phyloP scores from a whole-genome alignment of 2,797 vertebrate species.

The Ciconia nigra region DNA sequence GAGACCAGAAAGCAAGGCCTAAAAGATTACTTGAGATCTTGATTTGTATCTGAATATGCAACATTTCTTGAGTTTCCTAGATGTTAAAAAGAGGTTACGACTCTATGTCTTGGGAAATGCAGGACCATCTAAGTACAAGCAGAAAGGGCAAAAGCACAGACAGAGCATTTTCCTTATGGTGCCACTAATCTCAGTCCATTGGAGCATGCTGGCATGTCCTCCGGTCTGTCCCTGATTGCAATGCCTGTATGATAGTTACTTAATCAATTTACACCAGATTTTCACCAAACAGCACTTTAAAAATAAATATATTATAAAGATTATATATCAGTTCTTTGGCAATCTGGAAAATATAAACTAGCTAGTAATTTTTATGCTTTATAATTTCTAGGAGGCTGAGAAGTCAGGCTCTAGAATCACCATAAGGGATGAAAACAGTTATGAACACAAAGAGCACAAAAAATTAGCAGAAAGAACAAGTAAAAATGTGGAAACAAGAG shows the following conservation, averaged over 20 bases:
- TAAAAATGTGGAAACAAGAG: neutral
- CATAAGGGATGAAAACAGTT: neutral
- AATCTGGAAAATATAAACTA: neutral
- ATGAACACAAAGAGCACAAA: neutral
- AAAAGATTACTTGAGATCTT: neutral
- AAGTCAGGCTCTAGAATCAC: neutral
- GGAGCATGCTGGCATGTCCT: neutral
- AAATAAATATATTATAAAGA: neutral
- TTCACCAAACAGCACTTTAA: neutral
- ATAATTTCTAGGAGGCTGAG: neutral
- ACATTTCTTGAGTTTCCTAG: neutral
- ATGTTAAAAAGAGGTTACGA: neutral
- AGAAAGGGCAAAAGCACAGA: neutral
- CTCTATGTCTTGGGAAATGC: neutral
- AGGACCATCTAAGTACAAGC: neutral
- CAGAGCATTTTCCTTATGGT: neutral
- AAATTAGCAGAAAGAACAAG: neutral
- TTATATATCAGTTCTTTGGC: neutral
- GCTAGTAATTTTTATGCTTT: neutral
- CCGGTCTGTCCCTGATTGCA: neutral
- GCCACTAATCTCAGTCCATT: neutral
- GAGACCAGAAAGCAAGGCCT: neutral
- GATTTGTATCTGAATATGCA: neutral
- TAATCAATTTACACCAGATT: neutral
- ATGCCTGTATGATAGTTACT: neutral